phyloP scores from a whole-genome alignment of 2,888 invertebrate species.

The Lasius platythorax region DNA sequence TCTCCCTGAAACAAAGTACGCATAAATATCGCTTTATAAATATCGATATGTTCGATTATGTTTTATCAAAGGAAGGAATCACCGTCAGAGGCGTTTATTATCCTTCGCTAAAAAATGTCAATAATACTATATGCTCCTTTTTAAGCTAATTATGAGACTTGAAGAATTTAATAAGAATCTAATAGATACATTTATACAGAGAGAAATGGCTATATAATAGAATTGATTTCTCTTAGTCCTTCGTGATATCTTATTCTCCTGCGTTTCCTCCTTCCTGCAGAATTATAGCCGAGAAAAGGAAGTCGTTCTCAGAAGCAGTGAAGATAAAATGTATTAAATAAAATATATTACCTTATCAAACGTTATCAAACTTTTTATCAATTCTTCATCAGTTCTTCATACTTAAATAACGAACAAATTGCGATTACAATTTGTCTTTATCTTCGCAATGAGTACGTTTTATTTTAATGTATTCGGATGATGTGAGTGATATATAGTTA shows the following conservation, averaged over 20 bases:
- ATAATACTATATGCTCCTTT: not conserved
- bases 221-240: slow-evolving; percentile 17
- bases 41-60: not conserved
- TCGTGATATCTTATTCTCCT: slow-evolving; percentile 42
- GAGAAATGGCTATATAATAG: slow-evolving; percentile 58
- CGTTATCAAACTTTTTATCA: not conserved
- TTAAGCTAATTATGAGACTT: not conserved
- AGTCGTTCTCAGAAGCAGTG: not conserved
- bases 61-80: not conserved
- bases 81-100: not conserved
- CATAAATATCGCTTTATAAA: not conserved
- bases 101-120: not conserved
- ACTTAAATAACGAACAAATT: not conserved
- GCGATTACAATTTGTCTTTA: not conserved
- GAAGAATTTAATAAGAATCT: slow-evolving; percentile 59
- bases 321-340: slow-evolving; percentile 12
- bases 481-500: not conserved
- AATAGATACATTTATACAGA: slow-evolving; percentile 58
- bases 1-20: slow-evolving; percentile 69
- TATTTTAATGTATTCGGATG: slow-evolving; percentile 20
- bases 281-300: slow-evolving; percentile 1
- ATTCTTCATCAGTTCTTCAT: not conserved
- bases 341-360: not conserved
- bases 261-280: not conserved
- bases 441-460: slow-evolving; percentile 4